Evolutionary conservation across 2,113 vertebrate genomes (phyloP).

Genomic region (Fukomys damarensis): DNA sequence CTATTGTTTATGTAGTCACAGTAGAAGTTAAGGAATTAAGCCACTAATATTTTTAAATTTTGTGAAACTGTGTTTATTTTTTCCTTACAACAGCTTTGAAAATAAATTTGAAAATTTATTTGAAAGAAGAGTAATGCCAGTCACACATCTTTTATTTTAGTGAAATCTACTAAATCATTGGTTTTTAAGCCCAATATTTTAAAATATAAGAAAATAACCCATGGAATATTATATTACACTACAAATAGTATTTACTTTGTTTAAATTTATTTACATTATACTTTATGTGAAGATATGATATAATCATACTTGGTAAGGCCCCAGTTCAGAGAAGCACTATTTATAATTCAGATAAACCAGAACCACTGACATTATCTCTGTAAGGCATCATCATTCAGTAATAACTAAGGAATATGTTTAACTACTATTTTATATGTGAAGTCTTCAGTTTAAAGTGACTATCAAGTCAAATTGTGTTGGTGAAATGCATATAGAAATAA

Average conservation of each 20-base stretch:
- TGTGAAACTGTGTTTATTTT: conserved; percentile 3
- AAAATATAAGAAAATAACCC: background rate
- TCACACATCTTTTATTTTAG: background rate
- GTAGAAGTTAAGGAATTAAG: background rate
- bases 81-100: background rate
- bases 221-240: background rate
- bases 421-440: background rate
- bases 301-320: background rate
- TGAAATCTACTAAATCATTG: background rate
- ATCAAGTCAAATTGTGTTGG: background rate
- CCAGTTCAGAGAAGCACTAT: background rate
- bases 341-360: background rate
- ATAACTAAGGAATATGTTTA: background rate
- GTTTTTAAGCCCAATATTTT: background rate
- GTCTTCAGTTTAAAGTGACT: background rate
- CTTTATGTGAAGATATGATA: background rate
- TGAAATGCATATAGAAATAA: background rate
- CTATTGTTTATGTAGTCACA: background rate
- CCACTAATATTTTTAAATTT: background rate
- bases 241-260: background rate
- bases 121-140: background rate
- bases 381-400: background rate
- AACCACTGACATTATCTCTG: background rate
- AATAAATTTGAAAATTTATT: conserved; percentile 9
- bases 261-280: background rate